These are phyloP conservation scores for Cybosia mesomella DNA, from an alignment of 2,888 invertebrate species.

Conservation along the genomic window DNA sequence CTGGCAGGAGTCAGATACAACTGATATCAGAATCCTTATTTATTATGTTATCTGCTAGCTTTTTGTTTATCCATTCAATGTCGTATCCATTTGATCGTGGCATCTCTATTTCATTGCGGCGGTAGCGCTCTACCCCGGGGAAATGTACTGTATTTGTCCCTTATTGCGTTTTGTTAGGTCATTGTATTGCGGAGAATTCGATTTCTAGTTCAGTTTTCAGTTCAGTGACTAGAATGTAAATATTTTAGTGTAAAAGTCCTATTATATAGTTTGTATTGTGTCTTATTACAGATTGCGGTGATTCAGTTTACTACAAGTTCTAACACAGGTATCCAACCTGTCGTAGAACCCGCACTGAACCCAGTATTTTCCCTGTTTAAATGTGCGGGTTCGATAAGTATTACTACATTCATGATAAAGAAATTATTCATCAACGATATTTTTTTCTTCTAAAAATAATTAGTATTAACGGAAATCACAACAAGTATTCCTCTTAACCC, in stretches of 20 bases:
- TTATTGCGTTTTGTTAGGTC: conserved; percentile 48
- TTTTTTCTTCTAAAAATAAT: too few species aligned
- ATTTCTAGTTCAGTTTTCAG: conserved; percentile 15
- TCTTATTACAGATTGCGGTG: background rate
- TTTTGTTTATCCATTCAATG: conserved; percentile 5
- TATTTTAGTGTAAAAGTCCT: background rate
- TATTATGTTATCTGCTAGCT: background rate
- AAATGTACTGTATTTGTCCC: conserved; percentile 48
- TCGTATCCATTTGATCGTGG: background rate
- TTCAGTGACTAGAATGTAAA: background rate
- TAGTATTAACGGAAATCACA: too few species aligned
- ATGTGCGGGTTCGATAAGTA: background rate
- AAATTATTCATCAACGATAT: too few species aligned
- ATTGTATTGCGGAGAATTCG: conserved; percentile 29
- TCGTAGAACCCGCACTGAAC: too few species aligned
- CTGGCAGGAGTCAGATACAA: background rate
- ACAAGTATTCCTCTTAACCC: too few species aligned
- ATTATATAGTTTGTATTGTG: background rate
- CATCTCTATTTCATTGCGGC: conserved; percentile 39
- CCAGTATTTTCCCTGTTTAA: background rate
- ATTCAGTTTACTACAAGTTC: too few species aligned
- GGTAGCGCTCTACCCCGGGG: conserved; percentile 37
- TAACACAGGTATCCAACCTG: too few species aligned
- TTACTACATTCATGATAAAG: too few species aligned
- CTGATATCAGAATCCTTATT: background rate